These are phyloP conservation scores for Argynnis bischoffii DNA, from an alignment of 2,888 invertebrate genomes.

Conservation along the genomic window DNA sequence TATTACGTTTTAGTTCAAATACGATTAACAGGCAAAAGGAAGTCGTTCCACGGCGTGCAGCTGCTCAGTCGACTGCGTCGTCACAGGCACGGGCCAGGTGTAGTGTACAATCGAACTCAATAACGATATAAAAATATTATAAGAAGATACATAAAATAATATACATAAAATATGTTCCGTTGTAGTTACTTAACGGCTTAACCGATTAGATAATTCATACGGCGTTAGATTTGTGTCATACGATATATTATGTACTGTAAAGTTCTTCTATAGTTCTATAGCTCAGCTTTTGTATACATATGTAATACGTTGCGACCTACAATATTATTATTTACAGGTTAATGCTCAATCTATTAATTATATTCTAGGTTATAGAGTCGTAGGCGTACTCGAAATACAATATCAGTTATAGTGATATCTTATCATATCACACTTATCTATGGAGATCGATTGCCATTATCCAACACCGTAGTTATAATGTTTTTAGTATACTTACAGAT, in stretches of 20 bases:
- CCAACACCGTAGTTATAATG: slow-evolving; percentile 24
- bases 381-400: slow-evolving; percentile 14
- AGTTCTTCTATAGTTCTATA: too few species aligned
- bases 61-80: slow-evolving; percentile 29
- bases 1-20: slow-evolving; percentile 18
- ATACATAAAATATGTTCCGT: too few species aligned
- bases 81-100: slow-evolving; percentile 29
- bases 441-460: slow-evolving; percentile 50
- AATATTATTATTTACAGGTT: too few species aligned
- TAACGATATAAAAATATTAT: neutral
- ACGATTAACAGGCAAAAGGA: slow-evolving; percentile 26
- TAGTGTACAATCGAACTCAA: slow-evolving; percentile 1
- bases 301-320: too few species aligned
- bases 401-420: slow-evolving; percentile 28
- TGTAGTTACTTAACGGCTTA: too few species aligned
- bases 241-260: too few species aligned
- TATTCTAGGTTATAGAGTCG: neutral
- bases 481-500: neutral
- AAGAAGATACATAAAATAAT: too few species aligned
- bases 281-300: too few species aligned
- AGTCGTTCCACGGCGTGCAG: slow-evolving; percentile 30
- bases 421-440: slow-evolving; percentile 46
- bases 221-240: too few species aligned
- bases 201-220: too few species aligned
- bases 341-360: too few species aligned